Evolutionary conservation across 2,888 invertebrate genomes (phyloP).

Genomic region (Drosophila affinis): DNA sequence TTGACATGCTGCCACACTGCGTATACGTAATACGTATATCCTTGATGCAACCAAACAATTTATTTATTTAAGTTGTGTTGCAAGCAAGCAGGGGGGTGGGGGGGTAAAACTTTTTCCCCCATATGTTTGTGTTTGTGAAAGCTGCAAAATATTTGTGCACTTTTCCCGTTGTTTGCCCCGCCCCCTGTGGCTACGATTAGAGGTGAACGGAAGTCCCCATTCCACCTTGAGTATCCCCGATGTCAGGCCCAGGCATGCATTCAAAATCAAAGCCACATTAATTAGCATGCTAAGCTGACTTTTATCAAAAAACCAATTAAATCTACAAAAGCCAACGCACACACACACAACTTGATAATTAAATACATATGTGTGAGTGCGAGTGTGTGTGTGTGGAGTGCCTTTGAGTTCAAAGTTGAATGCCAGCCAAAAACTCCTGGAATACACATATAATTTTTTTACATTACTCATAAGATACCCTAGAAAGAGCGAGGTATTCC

Average conservation of each 20-base stretch:
- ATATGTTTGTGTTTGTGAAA: slow-evolving; percentile 27
- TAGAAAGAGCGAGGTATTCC: not conserved
- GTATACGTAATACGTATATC: slow-evolving; percentile 47
- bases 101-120: slow-evolving; percentile 37
- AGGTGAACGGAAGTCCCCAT: slow-evolving; percentile 16
- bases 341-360: slow-evolving; percentile 56
- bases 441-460: slow-evolving; percentile 1
- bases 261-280: slow-evolving; percentile 74
- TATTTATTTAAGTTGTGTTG: slow-evolving; percentile 47
- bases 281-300: slow-evolving; percentile 78
- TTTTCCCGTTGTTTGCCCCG: slow-evolving; percentile 4
- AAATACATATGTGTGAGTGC: slow-evolving; percentile 42
- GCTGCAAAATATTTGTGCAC: slow-evolving; percentile 40
- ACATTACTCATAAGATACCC: not conserved
- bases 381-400: slow-evolving; percentile 19
- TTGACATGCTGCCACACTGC: slow-evolving; percentile 65
- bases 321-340: slow-evolving; percentile 47
- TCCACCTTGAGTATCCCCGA: slow-evolving; percentile 22
- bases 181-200: slow-evolving; percentile 29
- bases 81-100: slow-evolving; percentile 3
- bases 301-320: slow-evolving; percentile 79
- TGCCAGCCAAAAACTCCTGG: slow-evolving; percentile 44
- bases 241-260: slow-evolving; percentile 40
- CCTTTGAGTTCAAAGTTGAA: slow-evolving; percentile 71
- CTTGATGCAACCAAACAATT: slow-evolving; percentile 56